phyloP scores from a whole-genome alignment of 1,140 invertebrate genomes.

The Heliconius eleuchia region DNA sequence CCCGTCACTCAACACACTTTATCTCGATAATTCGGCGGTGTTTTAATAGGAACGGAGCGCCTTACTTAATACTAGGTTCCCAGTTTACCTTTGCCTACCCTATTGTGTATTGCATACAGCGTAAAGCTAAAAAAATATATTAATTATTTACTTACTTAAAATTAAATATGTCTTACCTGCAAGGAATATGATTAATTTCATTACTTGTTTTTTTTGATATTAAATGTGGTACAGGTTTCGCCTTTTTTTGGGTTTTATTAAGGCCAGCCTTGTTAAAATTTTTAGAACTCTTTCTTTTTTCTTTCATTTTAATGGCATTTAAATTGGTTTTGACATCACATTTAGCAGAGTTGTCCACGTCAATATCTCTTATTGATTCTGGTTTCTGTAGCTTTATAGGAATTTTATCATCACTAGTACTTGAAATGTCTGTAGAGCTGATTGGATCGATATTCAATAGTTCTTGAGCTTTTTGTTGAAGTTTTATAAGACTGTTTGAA shows the following conservation, averaged over 20 bases:
- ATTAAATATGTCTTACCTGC: conserved; percentile 43
- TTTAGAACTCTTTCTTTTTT: not conserved
- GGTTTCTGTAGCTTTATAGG: not conserved
- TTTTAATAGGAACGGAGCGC: too few species aligned
- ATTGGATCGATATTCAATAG: conserved; percentile 59
- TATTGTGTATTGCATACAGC: too few species aligned
- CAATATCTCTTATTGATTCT: conserved; percentile 32
- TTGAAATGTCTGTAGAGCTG: conserved; percentile 61
- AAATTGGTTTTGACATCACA: conserved; percentile 7
- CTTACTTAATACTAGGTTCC: too few species aligned
- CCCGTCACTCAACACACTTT: too few species aligned
- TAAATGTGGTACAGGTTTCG: conserved; percentile 26
- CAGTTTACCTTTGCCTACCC: too few species aligned
- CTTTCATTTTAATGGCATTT: not conserved
- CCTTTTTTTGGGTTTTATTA: conserved; percentile 27
- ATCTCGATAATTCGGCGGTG: too few species aligned
- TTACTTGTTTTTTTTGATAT: conserved; percentile 36
- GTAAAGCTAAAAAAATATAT: too few species aligned
- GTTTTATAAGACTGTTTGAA: conserved; percentile 55
- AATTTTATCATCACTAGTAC: conserved; percentile 43
- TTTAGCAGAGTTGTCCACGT: conserved; percentile 18
- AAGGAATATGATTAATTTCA: conserved; percentile 39
- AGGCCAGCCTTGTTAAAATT: not conserved
- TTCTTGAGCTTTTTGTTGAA: conserved; percentile 71
- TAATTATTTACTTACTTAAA: too few species aligned